Evolutionary conservation across 1,140 invertebrate genomes (phyloP).

Genomic region (Drosophila lacertosa): DNA sequence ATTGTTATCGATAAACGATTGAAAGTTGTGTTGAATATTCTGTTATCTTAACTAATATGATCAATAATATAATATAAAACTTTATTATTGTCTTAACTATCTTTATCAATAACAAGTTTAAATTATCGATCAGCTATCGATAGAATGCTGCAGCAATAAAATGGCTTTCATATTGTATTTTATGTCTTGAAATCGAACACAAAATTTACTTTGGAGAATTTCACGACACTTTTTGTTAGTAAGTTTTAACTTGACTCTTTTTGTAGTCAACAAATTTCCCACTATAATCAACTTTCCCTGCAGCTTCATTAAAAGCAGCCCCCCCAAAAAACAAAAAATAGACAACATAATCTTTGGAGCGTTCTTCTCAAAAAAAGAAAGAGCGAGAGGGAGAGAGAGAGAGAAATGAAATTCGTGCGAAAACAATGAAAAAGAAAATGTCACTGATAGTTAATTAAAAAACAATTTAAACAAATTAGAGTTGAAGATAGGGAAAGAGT

Average conservation of each 20-base stretch:
- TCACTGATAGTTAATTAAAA: constrained; percentile 82
- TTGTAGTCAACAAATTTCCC: not conserved
- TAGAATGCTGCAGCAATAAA: too few relatives aligned
- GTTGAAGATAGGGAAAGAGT: constrained; percentile 57
- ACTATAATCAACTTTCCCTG: constrained; percentile 63
- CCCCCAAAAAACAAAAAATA: not conserved
- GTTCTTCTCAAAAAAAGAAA: constrained; percentile 4
- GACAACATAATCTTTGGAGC: constrained; percentile 6
- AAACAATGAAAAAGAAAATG: constrained; percentile 80
- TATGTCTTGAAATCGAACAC: too few relatives aligned
- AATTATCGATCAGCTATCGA: not conserved
- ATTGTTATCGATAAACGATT: too few relatives aligned
- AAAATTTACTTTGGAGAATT: not conserved
- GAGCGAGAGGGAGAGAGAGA: not conserved
- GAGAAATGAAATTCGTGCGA: constrained; percentile 5
- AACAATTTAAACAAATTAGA: constrained; percentile 82
- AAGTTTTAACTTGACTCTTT: not conserved
- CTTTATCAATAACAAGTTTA: too few relatives aligned
- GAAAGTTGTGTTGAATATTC: too few relatives aligned
- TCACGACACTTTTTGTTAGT: not conserved
- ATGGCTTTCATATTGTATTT: too few relatives aligned
- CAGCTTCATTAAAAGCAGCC: constrained; percentile 66
- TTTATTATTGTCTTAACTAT: too few relatives aligned
- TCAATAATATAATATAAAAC: too few relatives aligned
- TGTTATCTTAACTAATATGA: too few relatives aligned